Conservation (phyloP, 2,797 vertebrate genomes). For the Petrocephalus sullivani region DNA sequence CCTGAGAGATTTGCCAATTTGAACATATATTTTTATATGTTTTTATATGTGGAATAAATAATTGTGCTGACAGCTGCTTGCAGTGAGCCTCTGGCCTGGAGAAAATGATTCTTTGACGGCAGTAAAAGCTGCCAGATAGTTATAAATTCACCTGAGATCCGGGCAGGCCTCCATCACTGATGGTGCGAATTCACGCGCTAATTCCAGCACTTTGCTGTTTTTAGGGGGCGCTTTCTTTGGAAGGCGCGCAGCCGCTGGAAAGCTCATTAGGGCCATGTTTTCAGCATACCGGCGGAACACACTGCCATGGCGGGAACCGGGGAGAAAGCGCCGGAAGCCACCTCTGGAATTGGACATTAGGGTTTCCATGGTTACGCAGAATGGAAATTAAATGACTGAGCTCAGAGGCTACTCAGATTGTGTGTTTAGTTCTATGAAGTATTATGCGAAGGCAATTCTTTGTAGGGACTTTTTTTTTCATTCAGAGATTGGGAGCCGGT, state of each 20-base stretch:
- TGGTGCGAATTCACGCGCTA: not conserved
- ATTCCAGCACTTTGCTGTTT: conserved; percentile 2
- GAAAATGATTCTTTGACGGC: not conserved
- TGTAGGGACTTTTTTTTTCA: conserved; percentile 31
- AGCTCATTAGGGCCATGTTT: conserved; percentile 7
- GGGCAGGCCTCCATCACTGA: not conserved
- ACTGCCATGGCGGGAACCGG: conserved; percentile 47
- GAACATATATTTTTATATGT: conserved; percentile 1
- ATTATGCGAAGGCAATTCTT: conserved; percentile 27
- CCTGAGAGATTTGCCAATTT: not conserved
- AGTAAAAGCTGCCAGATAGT: not conserved
- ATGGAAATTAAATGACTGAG: conserved; percentile 63
- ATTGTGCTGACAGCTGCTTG: not conserved
- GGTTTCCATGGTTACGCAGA: conserved; percentile 67
- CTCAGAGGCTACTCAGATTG: conserved; percentile 45
- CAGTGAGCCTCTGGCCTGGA: conserved; percentile 4
- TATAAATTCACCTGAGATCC: not conserved
- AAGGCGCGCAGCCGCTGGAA: not conserved
- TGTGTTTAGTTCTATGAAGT: conserved; percentile 27
- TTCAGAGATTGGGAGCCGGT: conserved; percentile 40
- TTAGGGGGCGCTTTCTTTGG: not conserved
- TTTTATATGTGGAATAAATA: not conserved
- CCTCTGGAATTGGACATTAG: conserved; percentile 59
- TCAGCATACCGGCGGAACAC: conserved; percentile 49
- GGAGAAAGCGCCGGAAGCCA: conserved; percentile 53